Conservation (phyloP, 2,888 invertebrate species). For the Hyles lineata region DNA sequence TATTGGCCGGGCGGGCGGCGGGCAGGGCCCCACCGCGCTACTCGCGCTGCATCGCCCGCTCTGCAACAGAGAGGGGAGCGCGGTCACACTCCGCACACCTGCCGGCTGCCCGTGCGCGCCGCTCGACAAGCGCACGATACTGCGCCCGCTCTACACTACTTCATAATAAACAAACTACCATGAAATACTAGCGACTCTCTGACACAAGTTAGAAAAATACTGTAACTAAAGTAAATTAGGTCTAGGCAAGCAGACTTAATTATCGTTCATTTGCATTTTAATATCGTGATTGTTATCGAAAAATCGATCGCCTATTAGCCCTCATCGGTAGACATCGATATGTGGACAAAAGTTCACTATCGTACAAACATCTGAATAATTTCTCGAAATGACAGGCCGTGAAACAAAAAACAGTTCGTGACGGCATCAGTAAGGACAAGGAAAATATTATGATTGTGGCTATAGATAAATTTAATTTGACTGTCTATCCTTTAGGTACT, state of each 20-base stretch:
- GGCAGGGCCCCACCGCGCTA: slow-evolving; percentile 83
- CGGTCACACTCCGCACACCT: slow-evolving; percentile 74
- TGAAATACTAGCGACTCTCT: slow-evolving; percentile 9
- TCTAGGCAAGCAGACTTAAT: slow-evolving; percentile 3
- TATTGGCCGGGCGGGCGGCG: slow-evolving; percentile 91
- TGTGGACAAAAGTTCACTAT: slow-evolving; percentile 42
- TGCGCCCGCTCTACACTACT: neutral
- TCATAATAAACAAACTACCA: neutral
- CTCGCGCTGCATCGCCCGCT: slow-evolving; percentile 81
- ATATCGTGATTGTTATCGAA: slow-evolving; percentile 57
- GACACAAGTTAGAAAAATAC: neutral
- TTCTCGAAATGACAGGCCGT: slow-evolving; percentile 55
- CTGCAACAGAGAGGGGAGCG: slow-evolving; percentile 79
- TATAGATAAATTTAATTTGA: slow-evolving; percentile 45
- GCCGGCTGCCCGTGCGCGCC: slow-evolving; percentile 55
- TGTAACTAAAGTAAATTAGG: slow-evolving; percentile 10
- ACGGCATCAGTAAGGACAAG: slow-evolving; percentile 52
- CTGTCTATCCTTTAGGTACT: neutral
- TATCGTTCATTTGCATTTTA: slow-evolving; percentile 22
- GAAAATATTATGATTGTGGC: slow-evolving; percentile 45
- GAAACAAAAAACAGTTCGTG: slow-evolving; percentile 49
- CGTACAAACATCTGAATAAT: slow-evolving; percentile 44
- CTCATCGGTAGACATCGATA: slow-evolving; percentile 47
- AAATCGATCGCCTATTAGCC: slow-evolving; percentile 56
- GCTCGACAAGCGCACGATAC: slow-evolving; percentile 42